Percentiles rank a stretch among this genome's conserved stretches.
These are phyloP conservation scores for Sphenopsis melanotis DNA, from an alignment of 2,797 vertebrate species.

Conservation along the genomic window DNA sequence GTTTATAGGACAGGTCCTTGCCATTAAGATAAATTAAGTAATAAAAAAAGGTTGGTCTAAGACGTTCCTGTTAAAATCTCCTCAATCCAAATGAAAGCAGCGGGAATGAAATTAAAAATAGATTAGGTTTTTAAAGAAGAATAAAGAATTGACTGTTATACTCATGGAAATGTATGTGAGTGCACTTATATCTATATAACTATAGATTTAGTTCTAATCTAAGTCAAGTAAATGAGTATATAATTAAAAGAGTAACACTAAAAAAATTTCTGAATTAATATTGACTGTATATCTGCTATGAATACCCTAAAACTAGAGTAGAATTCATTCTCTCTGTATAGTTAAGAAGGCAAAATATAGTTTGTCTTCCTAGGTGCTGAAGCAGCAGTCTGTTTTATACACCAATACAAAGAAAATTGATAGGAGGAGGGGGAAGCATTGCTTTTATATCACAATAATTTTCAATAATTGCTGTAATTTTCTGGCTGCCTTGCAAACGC, in stretches of 20 bases:
- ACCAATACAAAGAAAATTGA: constrained; percentile 44
- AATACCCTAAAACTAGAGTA: not conserved
- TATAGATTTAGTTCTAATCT: not conserved
- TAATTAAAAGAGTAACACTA: not conserved
- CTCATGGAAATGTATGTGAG: not conserved
- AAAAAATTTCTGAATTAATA: not conserved
- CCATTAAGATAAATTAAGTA: not conserved
- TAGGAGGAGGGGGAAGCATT: constrained; percentile 16
- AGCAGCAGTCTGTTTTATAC: constrained; percentile 35
- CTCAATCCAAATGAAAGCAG: not conserved
- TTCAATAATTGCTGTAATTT: constrained; percentile 68
- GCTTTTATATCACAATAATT: constrained; percentile 64
- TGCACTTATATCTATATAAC: not conserved
- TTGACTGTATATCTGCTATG: not conserved
- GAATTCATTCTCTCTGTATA: not conserved
- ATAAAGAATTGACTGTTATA: not conserved
- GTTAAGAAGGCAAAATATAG: not conserved
- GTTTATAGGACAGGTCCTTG: not conserved
- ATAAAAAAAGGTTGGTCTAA: not conserved
- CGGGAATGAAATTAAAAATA: not conserved
- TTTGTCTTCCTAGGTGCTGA: constrained; percentile 19
- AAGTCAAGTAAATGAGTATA: not conserved
- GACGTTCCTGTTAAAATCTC: not conserved
- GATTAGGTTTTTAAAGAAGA: not conserved
- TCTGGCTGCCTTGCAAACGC: constrained; percentile 39